Base-by-base conservation (phyloP, 2,797 vertebrate species). In the Karalla daura region DNA sequence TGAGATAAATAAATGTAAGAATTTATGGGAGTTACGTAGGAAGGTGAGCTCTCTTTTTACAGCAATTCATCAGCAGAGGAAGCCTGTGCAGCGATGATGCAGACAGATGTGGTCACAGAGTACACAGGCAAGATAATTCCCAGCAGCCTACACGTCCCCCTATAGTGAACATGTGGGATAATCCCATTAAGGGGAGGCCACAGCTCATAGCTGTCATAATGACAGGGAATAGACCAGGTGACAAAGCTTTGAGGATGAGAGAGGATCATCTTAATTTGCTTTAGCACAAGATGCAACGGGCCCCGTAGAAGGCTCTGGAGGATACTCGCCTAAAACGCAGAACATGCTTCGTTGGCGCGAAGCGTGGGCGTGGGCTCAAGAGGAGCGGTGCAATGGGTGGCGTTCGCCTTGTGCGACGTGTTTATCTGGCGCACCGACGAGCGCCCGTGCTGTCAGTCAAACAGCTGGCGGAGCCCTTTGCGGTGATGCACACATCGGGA, bases 161-260 rank as follows among this genome's bases (percentile, higher is more conserved):
- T 77, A 58, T 63, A 50, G 78, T 67, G 65, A 85, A 83, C 74
- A 82, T 76, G 77, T 83, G 63, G 75, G 64, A 81, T 87, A 87
- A 90, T 86, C 85, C 65, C 39, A 84, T 88, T 83, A 69, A 66
- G 15, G 47, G 44, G 58, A 71, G 76, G 76, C 76, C 73, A 60
- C 68, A 46, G 70, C 80, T 83, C 61, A 53, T 58, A 51, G 75
- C 70, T 70, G 81, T 83, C 79, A 82, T 47, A 55, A 66, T 69
- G 68, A 76, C 27, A 2, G 20, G 46, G 69, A 50, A 79, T 51
- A 55, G 63, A 81, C 68, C 74, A 74, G 78, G 79, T 86, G 85
- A 86, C 75, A 76, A 76, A 81, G 81, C 78, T 76, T 51, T 66
- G 62, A 63, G 78, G 83, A 80, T 80, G 45, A 82, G 37, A 80